phyloP scores from a whole-genome alignment of 1,140 invertebrate genomes.

The Drosophila prosaltans region DNA sequence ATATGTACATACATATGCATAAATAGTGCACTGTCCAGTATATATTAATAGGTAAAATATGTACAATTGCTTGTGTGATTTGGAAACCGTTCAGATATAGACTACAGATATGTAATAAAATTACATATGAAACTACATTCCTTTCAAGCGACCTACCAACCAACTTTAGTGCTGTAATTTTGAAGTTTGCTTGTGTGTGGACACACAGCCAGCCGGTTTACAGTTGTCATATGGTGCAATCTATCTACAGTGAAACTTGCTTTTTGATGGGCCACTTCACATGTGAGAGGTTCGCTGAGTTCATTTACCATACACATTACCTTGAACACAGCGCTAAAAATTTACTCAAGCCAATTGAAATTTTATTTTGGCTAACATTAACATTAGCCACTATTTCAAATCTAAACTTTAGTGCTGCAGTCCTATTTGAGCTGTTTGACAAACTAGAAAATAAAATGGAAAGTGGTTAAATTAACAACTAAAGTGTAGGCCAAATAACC shows the following conservation, averaged over 20 bases:
- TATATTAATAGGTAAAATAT: background rate
- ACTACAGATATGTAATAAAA: background rate
- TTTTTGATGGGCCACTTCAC: conserved; percentile 19
- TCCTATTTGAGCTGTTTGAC: too few species aligned
- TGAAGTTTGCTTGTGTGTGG: background rate
- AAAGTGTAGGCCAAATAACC: background rate
- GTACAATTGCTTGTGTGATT: background rate
- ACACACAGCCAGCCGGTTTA: conserved; percentile 20
- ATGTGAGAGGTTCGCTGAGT: conserved; percentile 13
- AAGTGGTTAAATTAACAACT: too few species aligned
- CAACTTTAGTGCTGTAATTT: background rate
- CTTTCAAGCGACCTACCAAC: conserved; percentile 1
- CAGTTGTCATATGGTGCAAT: conserved; percentile 12
- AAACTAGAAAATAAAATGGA: too few species aligned
- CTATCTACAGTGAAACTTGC: conserved; percentile 13
- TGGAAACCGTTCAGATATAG: background rate
- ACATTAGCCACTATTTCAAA: background rate
- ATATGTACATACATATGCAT: background rate
- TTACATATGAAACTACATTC: conserved; percentile 3
- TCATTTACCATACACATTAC: background rate
- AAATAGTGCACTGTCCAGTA: background rate
- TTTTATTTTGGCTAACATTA: background rate
- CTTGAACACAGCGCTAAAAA: background rate
- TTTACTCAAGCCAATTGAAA: background rate
- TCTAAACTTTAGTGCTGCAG: background rate